Percentiles rank a stretch among this genome's conserved stretches.
phyloP scores from a whole-genome alignment of 2,888 invertebrate genomes.

The Drosophila fulvimacula region DNA sequence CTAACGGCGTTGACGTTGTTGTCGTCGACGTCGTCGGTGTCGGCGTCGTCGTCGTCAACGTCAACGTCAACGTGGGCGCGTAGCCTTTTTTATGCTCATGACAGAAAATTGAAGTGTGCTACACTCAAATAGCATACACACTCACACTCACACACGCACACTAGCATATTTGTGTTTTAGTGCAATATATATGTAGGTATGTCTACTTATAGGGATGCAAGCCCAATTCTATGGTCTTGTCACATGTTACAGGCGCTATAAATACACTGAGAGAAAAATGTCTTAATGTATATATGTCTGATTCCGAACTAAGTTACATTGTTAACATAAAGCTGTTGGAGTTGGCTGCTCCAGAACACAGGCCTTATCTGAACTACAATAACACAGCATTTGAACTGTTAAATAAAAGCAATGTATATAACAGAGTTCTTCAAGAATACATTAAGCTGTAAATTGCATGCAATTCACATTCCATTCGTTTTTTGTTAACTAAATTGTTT shows the following conservation, averaged over 20 bases:
- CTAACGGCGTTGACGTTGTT: conserved; percentile 35
- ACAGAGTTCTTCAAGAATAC: too few species aligned
- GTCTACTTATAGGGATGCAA: conserved; percentile 9
- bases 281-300: too few species aligned
- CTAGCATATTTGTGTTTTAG: conserved; percentile 15
- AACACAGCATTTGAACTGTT: too few species aligned
- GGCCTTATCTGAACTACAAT: too few species aligned
- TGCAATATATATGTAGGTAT: conserved; percentile 6
- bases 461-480: too few species aligned
- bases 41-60: background rate
- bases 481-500: too few species aligned
- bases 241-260: conserved; percentile 21
- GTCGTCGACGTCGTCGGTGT: background rate
- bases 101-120: conserved; percentile 59
- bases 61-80: conserved; percentile 37
- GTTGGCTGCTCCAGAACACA: too few species aligned
- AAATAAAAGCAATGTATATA: too few species aligned
- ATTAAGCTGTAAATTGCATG: too few species aligned
- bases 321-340: too few species aligned
- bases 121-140: conserved; percentile 32
- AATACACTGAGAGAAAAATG: conserved; percentile 19
- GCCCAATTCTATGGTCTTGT: conserved; percentile 12
- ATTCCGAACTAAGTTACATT: too few species aligned
- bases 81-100: conserved; percentile 52
- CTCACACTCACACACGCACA: conserved; percentile 2